These are phyloP conservation scores for Brachionus calyciflorus DNA, from an alignment of 1,140 invertebrate genomes.

Conservation along the genomic window DNA sequence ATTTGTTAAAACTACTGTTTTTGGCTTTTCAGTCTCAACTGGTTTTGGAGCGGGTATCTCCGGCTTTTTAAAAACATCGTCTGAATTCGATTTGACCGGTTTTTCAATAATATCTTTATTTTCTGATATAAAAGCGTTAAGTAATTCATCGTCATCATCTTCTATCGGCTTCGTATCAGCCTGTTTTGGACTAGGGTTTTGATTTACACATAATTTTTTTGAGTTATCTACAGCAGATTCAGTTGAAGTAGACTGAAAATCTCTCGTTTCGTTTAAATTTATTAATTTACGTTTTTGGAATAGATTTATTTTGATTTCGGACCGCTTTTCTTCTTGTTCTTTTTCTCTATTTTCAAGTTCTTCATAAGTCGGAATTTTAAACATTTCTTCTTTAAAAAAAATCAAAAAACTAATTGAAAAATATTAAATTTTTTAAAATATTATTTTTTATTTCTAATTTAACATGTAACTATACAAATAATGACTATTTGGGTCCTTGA, in stretches of 20 bases:
- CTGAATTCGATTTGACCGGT: neutral
- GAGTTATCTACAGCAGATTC: neutral
- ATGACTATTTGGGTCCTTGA: too few relatives aligned
- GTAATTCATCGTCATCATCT: constrained; percentile 29
- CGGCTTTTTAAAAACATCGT: constrained; percentile 36
- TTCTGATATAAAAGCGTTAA: constrained; percentile 13
- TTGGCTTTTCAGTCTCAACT: neutral
- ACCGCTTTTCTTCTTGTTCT: constrained; percentile 17
- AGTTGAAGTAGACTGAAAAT: neutral
- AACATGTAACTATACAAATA: too few relatives aligned
- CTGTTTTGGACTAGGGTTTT: neutral
- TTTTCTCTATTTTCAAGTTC: constrained; percentile 38
- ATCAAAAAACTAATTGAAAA: neutral
- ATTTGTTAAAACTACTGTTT: neutral
- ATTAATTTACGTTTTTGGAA: constrained; percentile 30
- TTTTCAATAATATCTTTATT: constrained; percentile 45
- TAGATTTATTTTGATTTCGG: neutral
- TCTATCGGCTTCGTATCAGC: neutral
- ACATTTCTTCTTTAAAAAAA: neutral
- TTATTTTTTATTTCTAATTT: too few relatives aligned
- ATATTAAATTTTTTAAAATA: too few relatives aligned
- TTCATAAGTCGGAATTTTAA: constrained; percentile 47
- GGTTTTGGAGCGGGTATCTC: neutral
- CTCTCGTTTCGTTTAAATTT: constrained; percentile 25
- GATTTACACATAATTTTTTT: neutral